A percentile compares a stretch with the other conserved stretches of the same genome.
Conservation (phyloP, 2,888 invertebrate genomes). For the Minunthozetes semirufus region DNA sequence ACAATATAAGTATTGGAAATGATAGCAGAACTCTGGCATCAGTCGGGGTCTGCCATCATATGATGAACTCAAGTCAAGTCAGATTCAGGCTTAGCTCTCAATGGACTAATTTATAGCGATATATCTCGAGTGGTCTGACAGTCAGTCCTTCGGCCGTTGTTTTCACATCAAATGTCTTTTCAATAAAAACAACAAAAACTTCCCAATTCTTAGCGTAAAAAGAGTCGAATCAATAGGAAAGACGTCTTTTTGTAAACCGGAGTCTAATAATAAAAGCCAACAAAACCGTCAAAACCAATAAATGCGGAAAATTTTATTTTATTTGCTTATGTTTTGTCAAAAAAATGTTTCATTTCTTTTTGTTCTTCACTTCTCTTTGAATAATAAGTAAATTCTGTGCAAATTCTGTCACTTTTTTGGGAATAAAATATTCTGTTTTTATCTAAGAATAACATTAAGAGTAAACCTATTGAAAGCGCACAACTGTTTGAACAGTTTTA, state of each 20-base stretch:
- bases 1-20: constrained; percentile 1
- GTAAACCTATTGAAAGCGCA: background rate
- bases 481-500: background rate
- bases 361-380: background rate
- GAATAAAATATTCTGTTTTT: constrained; percentile 4
- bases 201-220: background rate
- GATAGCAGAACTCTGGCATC: background rate
- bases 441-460: background rate
- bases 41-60: background rate
- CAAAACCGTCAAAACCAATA: constrained; percentile 16
- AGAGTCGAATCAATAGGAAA: background rate
- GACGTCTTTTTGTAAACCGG: background rate
- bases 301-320: background rate
- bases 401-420: background rate
- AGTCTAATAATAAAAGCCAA: constrained; percentile 12
- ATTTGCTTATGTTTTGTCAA: background rate
- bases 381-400: background rate
- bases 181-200: background rate
- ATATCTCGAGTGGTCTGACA: background rate
- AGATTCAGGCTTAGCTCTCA: background rate
- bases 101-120: constrained; percentile 10
- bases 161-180: constrained; percentile 11
- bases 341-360: background rate
- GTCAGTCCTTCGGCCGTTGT: background rate
- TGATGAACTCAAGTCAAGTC: background rate